phyloP scores from a whole-genome alignment of 2,888 invertebrate species.

The Flexamia atlantica region DNA sequence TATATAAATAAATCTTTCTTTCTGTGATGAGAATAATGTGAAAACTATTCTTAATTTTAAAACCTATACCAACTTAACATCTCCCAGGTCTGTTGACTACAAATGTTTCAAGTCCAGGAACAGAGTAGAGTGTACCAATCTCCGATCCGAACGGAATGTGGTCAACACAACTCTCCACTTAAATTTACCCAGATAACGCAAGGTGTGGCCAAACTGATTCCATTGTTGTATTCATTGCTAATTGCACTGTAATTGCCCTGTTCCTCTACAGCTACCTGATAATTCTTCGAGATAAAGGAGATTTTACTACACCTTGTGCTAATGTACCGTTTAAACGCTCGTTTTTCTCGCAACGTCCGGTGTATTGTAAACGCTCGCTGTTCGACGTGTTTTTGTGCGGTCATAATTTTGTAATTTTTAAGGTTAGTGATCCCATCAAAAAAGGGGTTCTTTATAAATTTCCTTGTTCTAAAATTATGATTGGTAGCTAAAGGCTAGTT shows the following conservation, averaged over 20 bases:
- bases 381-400: no score
- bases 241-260: constrained; percentile 12
- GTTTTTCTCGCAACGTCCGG: constrained; percentile 6
- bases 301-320: constrained; percentile 3
- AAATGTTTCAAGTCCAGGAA: no score
- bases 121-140: background rate
- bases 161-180: background rate
- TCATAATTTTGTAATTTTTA: no score
- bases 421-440: no score
- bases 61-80: no score
- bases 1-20: no score
- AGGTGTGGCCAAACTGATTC: constrained; percentile 27
- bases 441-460: no score
- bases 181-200: background rate
- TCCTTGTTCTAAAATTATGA: no score
- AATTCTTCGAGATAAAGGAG: constrained; percentile 17
- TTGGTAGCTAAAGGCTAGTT: no score
- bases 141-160: background rate
- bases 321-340: constrained; percentile 24
- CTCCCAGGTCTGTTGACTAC: no score
- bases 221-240: constrained; percentile 27
- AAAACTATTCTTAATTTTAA: no score
- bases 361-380: background rate
- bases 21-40: no score
- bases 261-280: constrained; percentile 15